phyloP scores from a whole-genome alignment of 2,113 vertebrate species.

The Cyanoramphus novaezelandiae region DNA sequence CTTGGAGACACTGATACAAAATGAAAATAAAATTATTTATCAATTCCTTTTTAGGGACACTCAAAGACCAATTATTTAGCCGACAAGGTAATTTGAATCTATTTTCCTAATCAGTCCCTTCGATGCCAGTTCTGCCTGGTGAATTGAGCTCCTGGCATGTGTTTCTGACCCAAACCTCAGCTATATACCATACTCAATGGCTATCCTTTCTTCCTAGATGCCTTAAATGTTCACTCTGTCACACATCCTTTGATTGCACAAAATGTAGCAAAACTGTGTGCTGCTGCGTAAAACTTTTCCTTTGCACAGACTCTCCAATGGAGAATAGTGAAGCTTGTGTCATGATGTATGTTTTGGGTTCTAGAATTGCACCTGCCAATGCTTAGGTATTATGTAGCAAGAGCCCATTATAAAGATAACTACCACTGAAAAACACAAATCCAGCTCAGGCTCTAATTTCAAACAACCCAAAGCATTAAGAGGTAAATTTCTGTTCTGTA shows the following conservation, averaged over 20 bases:
- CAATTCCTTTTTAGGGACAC: slow-evolving; percentile 54
- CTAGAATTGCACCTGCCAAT: not conserved
- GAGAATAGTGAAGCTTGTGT: not conserved
- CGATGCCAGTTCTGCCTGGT: not conserved
- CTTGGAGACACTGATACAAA: slow-evolving; percentile 74
- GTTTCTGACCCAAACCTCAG: slow-evolving; percentile 7
- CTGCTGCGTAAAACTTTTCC: not conserved
- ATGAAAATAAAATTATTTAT: slow-evolving; percentile 76
- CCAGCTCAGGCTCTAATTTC: not conserved
- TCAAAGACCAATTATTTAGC: slow-evolving; percentile 65
- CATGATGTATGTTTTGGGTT: not conserved
- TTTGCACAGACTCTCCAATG: not conserved
- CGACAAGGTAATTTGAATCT: slow-evolving; percentile 42
- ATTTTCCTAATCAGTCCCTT: slow-evolving; percentile 40
- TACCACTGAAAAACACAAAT: not conserved
- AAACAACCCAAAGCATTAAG: not conserved
- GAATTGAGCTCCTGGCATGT: not conserved
- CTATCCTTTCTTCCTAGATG: not conserved
- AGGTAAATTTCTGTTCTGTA: not conserved
- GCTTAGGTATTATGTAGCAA: not conserved
- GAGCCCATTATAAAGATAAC: not conserved
- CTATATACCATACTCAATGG: not conserved
- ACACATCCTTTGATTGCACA: not conserved
- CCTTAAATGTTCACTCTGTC: slow-evolving; percentile 42
- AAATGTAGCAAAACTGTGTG: slow-evolving; percentile 13